Conservation (phyloP, 2,797 vertebrate species). For the Paratrypauchen microcephalus region DNA sequence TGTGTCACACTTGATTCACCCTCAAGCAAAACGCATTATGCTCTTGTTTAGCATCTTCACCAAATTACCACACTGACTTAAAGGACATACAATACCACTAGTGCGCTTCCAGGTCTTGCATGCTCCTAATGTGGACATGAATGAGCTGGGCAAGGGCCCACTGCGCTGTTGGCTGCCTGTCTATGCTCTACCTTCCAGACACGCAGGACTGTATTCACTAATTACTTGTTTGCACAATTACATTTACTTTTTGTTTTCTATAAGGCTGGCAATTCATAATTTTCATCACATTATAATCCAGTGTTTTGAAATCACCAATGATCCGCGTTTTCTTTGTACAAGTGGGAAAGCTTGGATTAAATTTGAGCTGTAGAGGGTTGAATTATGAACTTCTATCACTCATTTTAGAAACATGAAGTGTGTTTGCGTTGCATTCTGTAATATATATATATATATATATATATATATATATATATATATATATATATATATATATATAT, state of each 20-base stretch:
- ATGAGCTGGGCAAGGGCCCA: slow-evolving; percentile 58
- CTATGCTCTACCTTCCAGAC: slow-evolving; percentile 14
- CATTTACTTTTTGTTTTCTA: neutral
- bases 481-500: no score
- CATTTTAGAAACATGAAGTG: no score
- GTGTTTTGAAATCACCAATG: no score
- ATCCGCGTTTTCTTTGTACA: no score
- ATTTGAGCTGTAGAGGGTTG: no score
- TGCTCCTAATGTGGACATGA: slow-evolving; percentile 78
- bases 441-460: no score
- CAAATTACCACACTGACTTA: slow-evolving; percentile 64
- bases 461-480: no score
- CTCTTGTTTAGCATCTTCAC: slow-evolving; percentile 58
- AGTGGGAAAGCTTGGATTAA: no score
- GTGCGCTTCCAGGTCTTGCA: slow-evolving; percentile 55
- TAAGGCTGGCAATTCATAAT: neutral
- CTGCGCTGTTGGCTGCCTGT: slow-evolving; percentile 20
- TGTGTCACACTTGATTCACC: slow-evolving; percentile 37
- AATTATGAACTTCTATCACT: no score
- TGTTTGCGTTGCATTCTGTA: no score
- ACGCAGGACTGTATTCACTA: neutral
- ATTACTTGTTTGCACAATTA: neutral
- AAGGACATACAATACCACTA: slow-evolving; percentile 59
- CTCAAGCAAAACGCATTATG: slow-evolving; percentile 54
- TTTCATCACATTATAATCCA: neutral